Evolutionary conservation across 2,888 invertebrate genomes (phyloP), one percentile per base, ranked within the genome.

Genomic region (Chirona hameri): DNA sequence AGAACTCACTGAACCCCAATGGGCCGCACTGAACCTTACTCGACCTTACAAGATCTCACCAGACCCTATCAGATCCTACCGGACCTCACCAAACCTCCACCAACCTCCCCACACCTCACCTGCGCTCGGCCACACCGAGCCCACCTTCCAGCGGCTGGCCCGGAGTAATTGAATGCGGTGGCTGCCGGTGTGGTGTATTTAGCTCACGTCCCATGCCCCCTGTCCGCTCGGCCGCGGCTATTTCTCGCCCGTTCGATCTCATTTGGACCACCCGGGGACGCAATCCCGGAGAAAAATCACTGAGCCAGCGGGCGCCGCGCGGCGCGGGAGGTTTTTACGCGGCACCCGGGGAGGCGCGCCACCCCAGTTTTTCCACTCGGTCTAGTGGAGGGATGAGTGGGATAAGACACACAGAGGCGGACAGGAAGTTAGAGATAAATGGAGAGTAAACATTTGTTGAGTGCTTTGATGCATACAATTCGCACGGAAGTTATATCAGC

Each of bases 241-340:
- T 76, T 76, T 76, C 76, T 76, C 76, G 76, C 76, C 76, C 76
- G 76, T 76, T 76, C 76, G 76, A 76, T 76, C 76, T 31, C 76
- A 76, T 76, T 76, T 46, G 76, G 76, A 76, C 76, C 76, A 76
- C 76, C 76, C 76, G 76, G 9, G 76, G 76, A 39, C 39, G 76
- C 46, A 39, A 76, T 76, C 76, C 39, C 76, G 76, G 76, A 76
- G 76, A 76, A 76, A 76, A 76, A 76, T 76, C 76, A 24, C 76
- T 12, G 76, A 39, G 76, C 76, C 39, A 12, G 46, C 76, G 76
- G 76, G 46, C 39, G 76, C 24, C 46, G 76, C 24, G 76, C 46
- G 9, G 10, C 3, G 76, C 39, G 14, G 76, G 24, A 3, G 21
- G 46, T 76, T 76, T 76, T 76, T 76, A 46, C 76, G n/a, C 21